phyloP scores from a whole-genome alignment of 2,888 invertebrate genomes.

The Dryobotodes eremita region DNA sequence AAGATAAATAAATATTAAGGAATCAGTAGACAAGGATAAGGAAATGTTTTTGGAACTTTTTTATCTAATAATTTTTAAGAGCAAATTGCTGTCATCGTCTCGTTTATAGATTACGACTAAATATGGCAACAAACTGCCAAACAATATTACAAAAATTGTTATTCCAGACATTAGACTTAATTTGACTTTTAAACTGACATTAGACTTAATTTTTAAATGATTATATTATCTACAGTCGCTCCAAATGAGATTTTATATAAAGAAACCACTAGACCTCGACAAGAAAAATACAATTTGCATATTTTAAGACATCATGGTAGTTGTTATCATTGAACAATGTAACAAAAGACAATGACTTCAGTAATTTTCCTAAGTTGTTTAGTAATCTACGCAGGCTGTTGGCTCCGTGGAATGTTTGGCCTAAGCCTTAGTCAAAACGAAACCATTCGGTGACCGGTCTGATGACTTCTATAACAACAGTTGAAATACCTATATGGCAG shows the following conservation, averaged over 20 bases:
- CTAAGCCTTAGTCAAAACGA: constrained; percentile 5
- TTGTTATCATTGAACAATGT: constrained; percentile 22
- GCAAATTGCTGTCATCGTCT: background rate
- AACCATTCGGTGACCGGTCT: background rate
- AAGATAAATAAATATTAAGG: background rate
- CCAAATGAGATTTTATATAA: constrained; percentile 4
- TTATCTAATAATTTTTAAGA: background rate
- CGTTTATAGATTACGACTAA: background rate
- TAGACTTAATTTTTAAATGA: background rate
- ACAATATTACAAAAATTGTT: too few relatives aligned
- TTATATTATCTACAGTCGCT: background rate
- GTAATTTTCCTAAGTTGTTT: constrained; percentile 25
- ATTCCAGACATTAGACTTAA: too few relatives aligned
- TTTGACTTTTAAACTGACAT: background rate
- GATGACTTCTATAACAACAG: background rate
- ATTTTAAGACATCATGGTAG: constrained; percentile 14
- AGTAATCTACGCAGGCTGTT: background rate
- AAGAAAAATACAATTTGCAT: constrained; percentile 45
- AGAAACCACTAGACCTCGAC: background rate
- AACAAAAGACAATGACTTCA: constrained; percentile 40
- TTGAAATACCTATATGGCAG: background rate
- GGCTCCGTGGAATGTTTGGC: constrained; percentile 1
- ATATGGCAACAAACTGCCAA: background rate
- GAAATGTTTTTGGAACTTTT: background rate
- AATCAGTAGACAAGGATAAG: background rate